Conservation (phyloP, 2,797 vertebrate genomes). For the Momotus momota region DNA sequence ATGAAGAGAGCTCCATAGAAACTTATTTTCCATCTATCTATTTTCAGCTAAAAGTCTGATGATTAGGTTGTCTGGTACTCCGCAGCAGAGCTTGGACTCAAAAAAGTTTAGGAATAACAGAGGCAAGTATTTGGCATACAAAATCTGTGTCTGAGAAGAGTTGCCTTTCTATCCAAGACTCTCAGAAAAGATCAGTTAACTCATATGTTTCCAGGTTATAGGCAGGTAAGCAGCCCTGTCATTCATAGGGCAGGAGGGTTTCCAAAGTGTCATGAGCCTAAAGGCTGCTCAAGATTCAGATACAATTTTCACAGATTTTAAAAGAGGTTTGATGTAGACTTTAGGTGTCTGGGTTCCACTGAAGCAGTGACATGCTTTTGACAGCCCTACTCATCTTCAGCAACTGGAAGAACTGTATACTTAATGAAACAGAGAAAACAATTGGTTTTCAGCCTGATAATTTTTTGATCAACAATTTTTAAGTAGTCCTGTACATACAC, state of each 20-base stretch:
- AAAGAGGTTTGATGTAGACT: neutral
- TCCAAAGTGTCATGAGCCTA: neutral
- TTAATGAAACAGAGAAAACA: neutral
- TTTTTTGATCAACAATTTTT: neutral
- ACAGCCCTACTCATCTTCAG: neutral
- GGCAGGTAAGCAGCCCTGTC: neutral
- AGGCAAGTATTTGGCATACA: neutral
- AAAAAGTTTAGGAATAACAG: neutral
- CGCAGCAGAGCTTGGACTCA: neutral
- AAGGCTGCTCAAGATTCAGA: neutral
- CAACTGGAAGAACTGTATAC: neutral
- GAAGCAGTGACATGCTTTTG: neutral
- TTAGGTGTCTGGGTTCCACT: neutral
- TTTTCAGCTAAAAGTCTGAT: neutral
- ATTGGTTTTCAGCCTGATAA: neutral
- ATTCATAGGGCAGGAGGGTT: neutral
- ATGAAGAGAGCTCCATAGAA: slow-evolving; percentile 19
- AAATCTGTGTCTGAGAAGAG: neutral
- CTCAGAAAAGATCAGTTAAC: neutral
- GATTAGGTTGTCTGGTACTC: neutral
- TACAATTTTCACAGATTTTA: neutral
- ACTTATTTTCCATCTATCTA: neutral
- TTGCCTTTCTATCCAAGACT: neutral
- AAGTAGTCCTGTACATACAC: fast-evolving
- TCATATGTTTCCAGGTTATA: neutral